These are phyloP conservation scores for Hormaphis cornu DNA, from an alignment of 1,140 invertebrate genomes.

Conservation along the genomic window DNA sequence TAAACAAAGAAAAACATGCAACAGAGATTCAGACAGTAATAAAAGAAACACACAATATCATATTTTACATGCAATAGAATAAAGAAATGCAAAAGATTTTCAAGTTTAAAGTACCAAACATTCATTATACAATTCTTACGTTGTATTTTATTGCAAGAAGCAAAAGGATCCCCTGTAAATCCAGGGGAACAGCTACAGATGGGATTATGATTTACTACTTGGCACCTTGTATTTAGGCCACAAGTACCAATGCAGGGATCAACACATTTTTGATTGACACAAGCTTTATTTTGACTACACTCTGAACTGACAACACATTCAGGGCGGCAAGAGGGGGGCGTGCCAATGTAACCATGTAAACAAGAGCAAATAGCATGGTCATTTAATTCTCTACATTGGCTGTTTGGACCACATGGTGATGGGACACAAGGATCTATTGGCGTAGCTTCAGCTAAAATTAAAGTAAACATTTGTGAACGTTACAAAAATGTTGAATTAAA, in stretches of 20 bases:
- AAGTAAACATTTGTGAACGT: slow-evolving; percentile 16
- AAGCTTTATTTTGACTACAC: slow-evolving; percentile 42
- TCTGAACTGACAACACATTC: slow-evolving; percentile 44
- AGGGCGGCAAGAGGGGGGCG: slow-evolving; percentile 44
- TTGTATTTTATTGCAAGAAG: slow-evolving; percentile 43
- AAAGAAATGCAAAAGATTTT: slow-evolving; percentile 50
- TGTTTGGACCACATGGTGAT: slow-evolving; percentile 45
- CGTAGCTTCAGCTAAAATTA: slow-evolving; percentile 38
- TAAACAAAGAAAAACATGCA: slow-evolving; percentile 33
- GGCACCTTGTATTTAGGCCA: slow-evolving; percentile 44
- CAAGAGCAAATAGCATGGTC: slow-evolving; percentile 47
- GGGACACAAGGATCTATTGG: slow-evolving; percentile 40
- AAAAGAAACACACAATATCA: slow-evolving; percentile 47
- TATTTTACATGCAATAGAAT: slow-evolving; percentile 45
- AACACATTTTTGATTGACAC: slow-evolving; percentile 43
- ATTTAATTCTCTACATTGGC: slow-evolving; percentile 44
- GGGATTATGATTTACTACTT: slow-evolving; percentile 44
- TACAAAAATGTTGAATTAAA: not conserved
- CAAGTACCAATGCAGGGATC: slow-evolving; percentile 46
- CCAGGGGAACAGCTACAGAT: slow-evolving; percentile 42
- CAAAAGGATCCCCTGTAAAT: slow-evolving; percentile 48
- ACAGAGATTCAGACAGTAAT: slow-evolving; percentile 39
- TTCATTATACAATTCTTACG: slow-evolving; percentile 36
- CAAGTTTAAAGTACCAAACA: slow-evolving; percentile 50
- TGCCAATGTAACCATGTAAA: slow-evolving; percentile 44